Base-by-base conservation (phyloP, 1,140 invertebrate genomes). In the Achatina immaculata region DNA sequence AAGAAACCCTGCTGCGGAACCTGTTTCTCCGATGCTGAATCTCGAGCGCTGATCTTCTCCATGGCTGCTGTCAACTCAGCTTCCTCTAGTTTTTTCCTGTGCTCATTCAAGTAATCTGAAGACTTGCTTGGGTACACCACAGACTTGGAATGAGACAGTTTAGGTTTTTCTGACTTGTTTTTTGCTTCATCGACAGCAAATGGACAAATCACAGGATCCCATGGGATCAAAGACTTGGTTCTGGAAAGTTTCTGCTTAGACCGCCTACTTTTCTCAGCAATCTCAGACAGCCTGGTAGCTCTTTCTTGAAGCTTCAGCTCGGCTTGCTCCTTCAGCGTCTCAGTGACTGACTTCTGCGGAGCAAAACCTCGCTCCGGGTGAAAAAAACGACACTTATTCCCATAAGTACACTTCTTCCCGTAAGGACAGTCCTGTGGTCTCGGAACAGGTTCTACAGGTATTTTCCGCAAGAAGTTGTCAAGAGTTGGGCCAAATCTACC, bases 321-420 rank as follows among this genome's bases (percentile, higher is more conserved):
- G 0, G 95, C 95, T 80, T 96, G 94, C 89, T 98, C 96, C 0
- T 95, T 94, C 19, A 98, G 90, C 81, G 94, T 93, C 85, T 98
- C 96, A 0, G 95, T 96, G 0, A 98, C 95, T 21, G 95, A 95
- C 90, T 97, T 97, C 83, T 96, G 95, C 0, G 96, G 96, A 79
- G 94, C 92, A 31, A 94, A 94, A 1, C 95, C 95, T 79, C 96
- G 92, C 89, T 98, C 97, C 0, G 96, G 97, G 91, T 99, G 97
- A 83, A 96, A 95, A 88, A 96, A 99, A 91, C 99, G 99, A 91
- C 98, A 99, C 90, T 99, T 99, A 89, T 98, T 98, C 0, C 98
- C 98, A 89, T 99, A 99, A 0, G 98, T 99, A 89, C 98, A 99
- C 91, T 99, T 99, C 87, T 97, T 96, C 0, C 95, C 97, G 90